Percentiles rank a stretch among this genome's conserved stretches.
phyloP scores from a whole-genome alignment of 2,888 invertebrate species.

The Drosophila limbata region DNA sequence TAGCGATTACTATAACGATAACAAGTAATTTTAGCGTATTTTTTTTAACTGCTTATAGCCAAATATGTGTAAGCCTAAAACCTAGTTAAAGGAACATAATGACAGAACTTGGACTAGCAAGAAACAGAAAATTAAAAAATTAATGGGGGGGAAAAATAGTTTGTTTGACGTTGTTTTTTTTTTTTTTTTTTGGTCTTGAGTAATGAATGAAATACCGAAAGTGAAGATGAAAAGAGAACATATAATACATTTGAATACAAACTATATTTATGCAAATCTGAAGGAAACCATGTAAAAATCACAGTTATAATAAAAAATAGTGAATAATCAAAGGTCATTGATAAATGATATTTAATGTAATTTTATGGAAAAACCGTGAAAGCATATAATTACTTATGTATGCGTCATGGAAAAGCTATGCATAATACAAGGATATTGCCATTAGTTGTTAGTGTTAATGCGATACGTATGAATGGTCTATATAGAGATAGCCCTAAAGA shows the following conservation, averaged over 20 bases:
- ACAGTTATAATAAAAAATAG: conserved; percentile 25
- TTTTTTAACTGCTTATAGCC: conserved; percentile 75
- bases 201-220: background rate
- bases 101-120: conserved; percentile 41
- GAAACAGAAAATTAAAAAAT: conserved; percentile 38
- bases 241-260: conserved; percentile 34
- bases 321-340: conserved; percentile 24
- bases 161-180: conserved; percentile 35
- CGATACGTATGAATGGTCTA: conserved; percentile 49
- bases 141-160: conserved; percentile 16
- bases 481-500: conserved; percentile 9
- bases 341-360: conserved; percentile 35
- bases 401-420: conserved; percentile 51
- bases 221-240: conserved; percentile 12
- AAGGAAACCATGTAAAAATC: conserved; percentile 42
- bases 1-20: conserved; percentile 33
- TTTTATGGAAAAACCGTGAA: conserved; percentile 29
- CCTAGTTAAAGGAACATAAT: conserved; percentile 51
- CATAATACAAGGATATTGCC: conserved; percentile 75
- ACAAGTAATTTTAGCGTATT: conserved; percentile 68
- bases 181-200: conserved; percentile 16
- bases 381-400: conserved; percentile 47
- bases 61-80: conserved; percentile 63
- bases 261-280: conserved; percentile 43
- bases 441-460: conserved; percentile 80